A percentile compares a stretch with the other conserved stretches of the same genome.
phyloP scores from a whole-genome alignment of 2,888 invertebrate species.

The Cancer borealis region DNA sequence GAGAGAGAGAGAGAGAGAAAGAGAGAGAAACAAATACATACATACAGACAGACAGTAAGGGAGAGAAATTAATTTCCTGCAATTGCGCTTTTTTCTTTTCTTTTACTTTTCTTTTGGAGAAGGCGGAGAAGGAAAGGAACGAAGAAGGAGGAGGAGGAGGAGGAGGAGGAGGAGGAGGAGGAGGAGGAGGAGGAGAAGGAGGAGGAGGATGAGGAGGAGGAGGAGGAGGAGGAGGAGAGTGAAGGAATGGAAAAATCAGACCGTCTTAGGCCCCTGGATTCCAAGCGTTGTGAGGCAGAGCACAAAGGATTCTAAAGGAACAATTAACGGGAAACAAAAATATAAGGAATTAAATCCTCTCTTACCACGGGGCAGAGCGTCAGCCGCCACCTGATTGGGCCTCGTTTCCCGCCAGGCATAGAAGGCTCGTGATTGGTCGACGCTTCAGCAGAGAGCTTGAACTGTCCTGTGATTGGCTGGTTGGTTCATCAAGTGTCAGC shows the following conservation, averaged over 20 bases:
- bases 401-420: not conserved
- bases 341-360: slow-evolving; percentile 14
- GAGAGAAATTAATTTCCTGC: slow-evolving; percentile 13
- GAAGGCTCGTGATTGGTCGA: not conserved
- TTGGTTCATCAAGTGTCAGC: not conserved
- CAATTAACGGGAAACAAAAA: slow-evolving; percentile 12
- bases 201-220: not conserved
- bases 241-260: not conserved
- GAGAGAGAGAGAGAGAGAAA: slow-evolving; percentile 11
- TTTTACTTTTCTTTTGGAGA: not conserved
- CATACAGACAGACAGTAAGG: not conserved
- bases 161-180: not conserved
- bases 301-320: slow-evolving; percentile 36
- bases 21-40: not conserved
- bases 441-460: not conserved
- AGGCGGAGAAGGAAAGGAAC: not conserved
- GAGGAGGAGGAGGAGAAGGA: not conserved
- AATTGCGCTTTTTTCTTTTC: not conserved
- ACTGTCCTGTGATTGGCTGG: not conserved
- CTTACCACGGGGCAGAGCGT: not conserved
- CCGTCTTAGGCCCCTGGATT: slow-evolving; percentile 32
- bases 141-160: not conserved
- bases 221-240: slow-evolving; percentile 14
- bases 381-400: not conserved
- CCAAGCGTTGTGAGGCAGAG: slow-evolving; percentile 6